phyloP scores from a whole-genome alignment of 2,113 vertebrate species.

The Carlito syrichta region DNA sequence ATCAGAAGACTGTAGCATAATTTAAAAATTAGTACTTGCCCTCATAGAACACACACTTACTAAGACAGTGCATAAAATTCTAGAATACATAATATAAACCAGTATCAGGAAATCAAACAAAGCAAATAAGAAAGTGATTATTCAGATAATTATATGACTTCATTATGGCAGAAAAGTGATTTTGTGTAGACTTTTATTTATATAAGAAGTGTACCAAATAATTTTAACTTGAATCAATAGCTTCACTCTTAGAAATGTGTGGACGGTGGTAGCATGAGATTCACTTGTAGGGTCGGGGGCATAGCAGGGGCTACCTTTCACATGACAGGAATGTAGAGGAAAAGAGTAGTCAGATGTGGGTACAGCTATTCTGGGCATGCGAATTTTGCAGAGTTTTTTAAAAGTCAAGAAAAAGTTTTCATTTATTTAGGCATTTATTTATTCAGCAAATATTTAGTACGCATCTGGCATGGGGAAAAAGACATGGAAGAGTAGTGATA shows the following conservation, averaged over 20 bases:
- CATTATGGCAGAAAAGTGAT: neutral
- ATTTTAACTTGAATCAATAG: neutral
- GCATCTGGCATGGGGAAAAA: neutral
- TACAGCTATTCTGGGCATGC: neutral
- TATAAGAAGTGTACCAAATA: neutral
- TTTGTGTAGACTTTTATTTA: neutral
- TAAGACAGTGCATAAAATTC: neutral
- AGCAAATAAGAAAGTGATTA: neutral
- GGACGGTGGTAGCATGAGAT: neutral
- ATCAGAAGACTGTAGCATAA: neutral
- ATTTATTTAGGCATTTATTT: neutral
- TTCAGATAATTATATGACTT: neutral
- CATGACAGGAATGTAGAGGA: neutral
- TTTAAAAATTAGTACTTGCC: constrained; percentile 1
- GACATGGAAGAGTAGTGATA: neutral
- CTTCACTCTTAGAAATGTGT: neutral
- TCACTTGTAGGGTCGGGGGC: neutral
- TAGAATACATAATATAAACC: neutral
- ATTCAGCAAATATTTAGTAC: neutral
- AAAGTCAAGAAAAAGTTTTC: neutral
- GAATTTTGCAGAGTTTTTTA: neutral
- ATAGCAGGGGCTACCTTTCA: neutral
- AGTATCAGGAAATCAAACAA: neutral
- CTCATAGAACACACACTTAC: neutral
- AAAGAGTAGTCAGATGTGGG: neutral